Evolutionary conservation across 2,888 invertebrate species (phyloP).

Genomic region (Limenitis camilla): DNA sequence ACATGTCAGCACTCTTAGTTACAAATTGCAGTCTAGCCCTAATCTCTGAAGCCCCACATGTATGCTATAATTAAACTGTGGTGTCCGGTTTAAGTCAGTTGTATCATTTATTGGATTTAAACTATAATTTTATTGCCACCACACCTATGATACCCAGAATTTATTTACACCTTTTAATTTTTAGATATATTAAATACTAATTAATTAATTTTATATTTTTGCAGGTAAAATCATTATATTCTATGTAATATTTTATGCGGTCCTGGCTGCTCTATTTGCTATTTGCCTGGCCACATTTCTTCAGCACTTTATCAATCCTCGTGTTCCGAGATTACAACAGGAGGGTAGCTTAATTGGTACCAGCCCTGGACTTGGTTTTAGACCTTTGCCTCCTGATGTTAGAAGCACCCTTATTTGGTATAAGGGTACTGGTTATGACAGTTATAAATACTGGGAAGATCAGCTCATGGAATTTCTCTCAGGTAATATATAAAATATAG

Average conservation of each 20-base stretch:
- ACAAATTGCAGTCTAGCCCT: conserved; percentile 13
- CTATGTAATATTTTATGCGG: conserved; percentile 93
- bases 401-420: conserved; percentile 97
- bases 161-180: too few relatives aligned
- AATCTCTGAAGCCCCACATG: conserved; percentile 19
- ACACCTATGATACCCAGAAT: too few relatives aligned
- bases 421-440: conserved; percentile 84
- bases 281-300: conserved; percentile 95
- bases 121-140: too few relatives aligned
- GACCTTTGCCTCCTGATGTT: conserved; percentile 93
- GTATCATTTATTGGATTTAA: conserved; percentile 3
- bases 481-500: conserved; percentile 48
- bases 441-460: conserved; percentile 86
- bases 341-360: conserved; percentile 90
- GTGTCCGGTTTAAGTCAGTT: neutral
- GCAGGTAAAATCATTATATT: conserved; percentile 93
- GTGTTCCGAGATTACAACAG: conserved; percentile 89
- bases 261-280: conserved; percentile 89
- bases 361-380: conserved; percentile 96
- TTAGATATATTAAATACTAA: neutral
- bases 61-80: conserved; percentile 6
- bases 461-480: conserved; percentile 84
- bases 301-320: conserved; percentile 90
- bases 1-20: conserved; percentile 11
- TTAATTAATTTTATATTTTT: conserved; percentile 25